phyloP scores from a whole-genome alignment of 2,797 vertebrate species.

The Liasis olivaceus region DNA sequence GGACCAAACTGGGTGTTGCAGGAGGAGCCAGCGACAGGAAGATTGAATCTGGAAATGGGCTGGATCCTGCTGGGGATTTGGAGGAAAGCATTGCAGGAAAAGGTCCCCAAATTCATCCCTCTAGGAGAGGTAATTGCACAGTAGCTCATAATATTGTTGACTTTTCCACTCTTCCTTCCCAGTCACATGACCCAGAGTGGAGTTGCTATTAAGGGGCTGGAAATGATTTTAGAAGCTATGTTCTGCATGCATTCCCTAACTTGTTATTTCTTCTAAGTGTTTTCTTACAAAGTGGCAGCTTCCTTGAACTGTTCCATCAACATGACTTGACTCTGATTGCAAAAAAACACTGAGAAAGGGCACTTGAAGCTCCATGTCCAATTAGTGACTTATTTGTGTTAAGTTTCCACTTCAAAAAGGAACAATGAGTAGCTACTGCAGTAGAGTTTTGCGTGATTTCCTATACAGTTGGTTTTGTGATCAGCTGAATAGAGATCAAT shows the following conservation, averaged over 20 bases:
- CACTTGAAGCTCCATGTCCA: conserved; percentile 13
- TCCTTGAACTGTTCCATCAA: not conserved
- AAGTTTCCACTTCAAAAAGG: not conserved
- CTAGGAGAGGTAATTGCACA: not conserved
- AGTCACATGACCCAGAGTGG: not conserved
- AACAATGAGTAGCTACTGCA: conserved; percentile 4
- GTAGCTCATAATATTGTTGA: not conserved
- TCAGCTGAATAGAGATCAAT: not conserved
- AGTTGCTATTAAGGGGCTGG: not conserved
- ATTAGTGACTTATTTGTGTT: conserved; percentile 13
- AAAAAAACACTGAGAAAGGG: not conserved
- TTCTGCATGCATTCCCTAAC: not conserved
- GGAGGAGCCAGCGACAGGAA: not conserved
- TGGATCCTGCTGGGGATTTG: not conserved
- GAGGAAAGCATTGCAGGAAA: not conserved
- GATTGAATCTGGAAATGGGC: not conserved
- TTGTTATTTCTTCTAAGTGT: not conserved
- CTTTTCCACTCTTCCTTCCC: not conserved
- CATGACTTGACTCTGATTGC: not conserved
- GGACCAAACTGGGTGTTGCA: not conserved
- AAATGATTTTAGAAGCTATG: not conserved
- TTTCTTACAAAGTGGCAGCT: not conserved
- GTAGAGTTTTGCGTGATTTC: not conserved
- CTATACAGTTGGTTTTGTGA: not conserved
- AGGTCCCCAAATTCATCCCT: not conserved